A percentile compares a stretch with the other conserved stretches of the same genome.
Evolutionary conservation across 23 tunicate genomes (phyloP).

Genomic region (Aplidium turbinatum): DNA sequence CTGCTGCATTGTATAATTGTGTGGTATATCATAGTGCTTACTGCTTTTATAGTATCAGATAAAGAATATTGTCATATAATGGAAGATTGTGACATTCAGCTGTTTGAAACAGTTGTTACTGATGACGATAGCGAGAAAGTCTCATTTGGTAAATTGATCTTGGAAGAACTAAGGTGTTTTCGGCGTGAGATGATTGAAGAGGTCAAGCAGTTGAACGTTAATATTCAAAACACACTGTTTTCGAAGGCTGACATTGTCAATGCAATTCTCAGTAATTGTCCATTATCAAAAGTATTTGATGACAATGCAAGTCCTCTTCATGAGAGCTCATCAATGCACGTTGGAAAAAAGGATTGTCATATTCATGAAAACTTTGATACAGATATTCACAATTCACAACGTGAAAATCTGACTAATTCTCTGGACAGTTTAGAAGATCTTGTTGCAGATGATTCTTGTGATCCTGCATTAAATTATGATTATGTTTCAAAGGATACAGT

Average conservation of each 20-base stretch:
- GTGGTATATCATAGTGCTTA: too few species aligned
- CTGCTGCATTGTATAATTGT: too few species aligned
- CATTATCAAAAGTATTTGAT: slow-evolving; percentile 15
- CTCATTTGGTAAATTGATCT: slow-evolving; percentile 21
- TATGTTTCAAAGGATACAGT: too few species aligned
- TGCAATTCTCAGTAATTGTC: not conserved
- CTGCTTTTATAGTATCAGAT: too few species aligned
- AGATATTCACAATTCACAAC: too few species aligned
- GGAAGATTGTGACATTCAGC: slow-evolving; percentile 26
- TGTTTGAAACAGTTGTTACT: slow-evolving; percentile 4
- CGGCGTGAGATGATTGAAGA: slow-evolving; percentile 29
- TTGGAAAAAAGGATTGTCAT: too few species aligned
- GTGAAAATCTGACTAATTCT: too few species aligned
- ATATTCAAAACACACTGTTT: slow-evolving; percentile 23
- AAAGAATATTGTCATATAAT: too few species aligned
- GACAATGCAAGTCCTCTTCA: not conserved
- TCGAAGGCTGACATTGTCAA: slow-evolving; percentile 35
- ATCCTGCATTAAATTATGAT: not conserved
- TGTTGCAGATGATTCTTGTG: not conserved
- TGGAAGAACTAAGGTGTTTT: slow-evolving; percentile 22
- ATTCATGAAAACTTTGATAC: too few species aligned
- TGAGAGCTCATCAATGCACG: too few species aligned
- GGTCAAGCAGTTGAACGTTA: slow-evolving; percentile 3
- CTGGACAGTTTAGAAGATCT: not conserved
- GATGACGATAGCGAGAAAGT: not conserved